phyloP scores from a whole-genome alignment of 37 sponge, comb jelly and placozoan species.

The Chondrosia reniformis region DNA sequence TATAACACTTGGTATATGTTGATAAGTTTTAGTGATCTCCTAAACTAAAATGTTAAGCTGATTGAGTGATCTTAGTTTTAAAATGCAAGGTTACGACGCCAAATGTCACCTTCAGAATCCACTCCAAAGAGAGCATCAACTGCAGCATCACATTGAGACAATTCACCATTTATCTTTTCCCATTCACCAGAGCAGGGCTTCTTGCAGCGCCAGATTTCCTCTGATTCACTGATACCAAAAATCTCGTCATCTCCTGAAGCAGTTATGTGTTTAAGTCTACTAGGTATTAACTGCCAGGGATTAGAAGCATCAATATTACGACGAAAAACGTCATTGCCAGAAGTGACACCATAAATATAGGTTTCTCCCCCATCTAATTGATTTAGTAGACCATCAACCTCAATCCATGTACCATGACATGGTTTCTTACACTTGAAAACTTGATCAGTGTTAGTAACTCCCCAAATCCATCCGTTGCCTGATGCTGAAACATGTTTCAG shows the following conservation, averaged over 20 bases:
- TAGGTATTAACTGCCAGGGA: slow-evolving; percentile 31
- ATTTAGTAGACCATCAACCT: slow-evolving; percentile 31
- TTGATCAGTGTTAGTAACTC: slow-evolving; percentile 22
- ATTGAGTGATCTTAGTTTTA: no score
- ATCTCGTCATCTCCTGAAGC: slow-evolving; percentile 49
- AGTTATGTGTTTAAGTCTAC: slow-evolving; percentile 37
- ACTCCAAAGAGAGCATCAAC: slow-evolving; percentile 32
- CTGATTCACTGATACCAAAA: slow-evolving; percentile 25
- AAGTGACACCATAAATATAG: slow-evolving; percentile 44
- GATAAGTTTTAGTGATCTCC: no score
- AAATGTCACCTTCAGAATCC: not conserved
- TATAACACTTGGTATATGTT: no score
- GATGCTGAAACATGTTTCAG: slow-evolving; percentile 63
- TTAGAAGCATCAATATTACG: slow-evolving; percentile 28
- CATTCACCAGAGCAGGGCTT: slow-evolving; percentile 62
- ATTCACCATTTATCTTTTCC: slow-evolving; percentile 8
- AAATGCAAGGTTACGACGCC: not conserved
- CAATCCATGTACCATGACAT: slow-evolving; percentile 37
- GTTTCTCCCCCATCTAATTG: slow-evolving; percentile 51
- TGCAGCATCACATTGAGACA: slow-evolving; percentile 46
- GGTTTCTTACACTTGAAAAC: slow-evolving; percentile 76
- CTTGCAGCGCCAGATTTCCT: slow-evolving; percentile 46
- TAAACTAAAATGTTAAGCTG: no score
- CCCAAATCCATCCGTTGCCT: slow-evolving; percentile 76
- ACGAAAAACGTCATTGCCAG: slow-evolving; percentile 8